Evolutionary conservation across 1,140 invertebrate genomes (phyloP), one percentile per base, ranked within the genome.

Genomic region (Thalassaphorura encarpata): DNA sequence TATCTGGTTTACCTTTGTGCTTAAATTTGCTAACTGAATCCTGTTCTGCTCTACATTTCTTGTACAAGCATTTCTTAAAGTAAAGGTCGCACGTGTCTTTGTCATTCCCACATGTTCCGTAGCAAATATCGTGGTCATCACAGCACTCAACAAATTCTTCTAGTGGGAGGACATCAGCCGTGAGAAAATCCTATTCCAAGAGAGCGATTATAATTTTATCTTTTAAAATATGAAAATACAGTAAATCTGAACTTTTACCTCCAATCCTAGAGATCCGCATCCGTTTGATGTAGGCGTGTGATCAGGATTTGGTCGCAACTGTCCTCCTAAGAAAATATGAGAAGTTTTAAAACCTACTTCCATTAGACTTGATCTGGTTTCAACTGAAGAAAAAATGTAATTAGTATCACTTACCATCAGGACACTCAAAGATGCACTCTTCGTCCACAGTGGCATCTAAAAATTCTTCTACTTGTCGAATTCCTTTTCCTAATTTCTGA

Each of bases 11-110:
- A 66, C 60, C 51, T 51, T 65, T 63, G 33, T 62, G 27, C 24
- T 57, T 33, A 13, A 64, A 26, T 40, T 56, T 63, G 52, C 16
- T 52, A 15, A 36, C 36, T 8, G 45, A 52, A 19, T 56, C 61
- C 52, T 56, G 60, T 28, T 51, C 56, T 50, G 18, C 5, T 74
- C 76, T 82, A 73, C 89, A 93, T 56, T 86, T 82, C 67, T 77
- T 81, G 62, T 89, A 89, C 0, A 94, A 72, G 67, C 89, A 94
- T 61, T 80, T 76, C 67, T 89, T 88, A 67, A 93, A 93, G 28
- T 84, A 80, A 42, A 87, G 69, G 72, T 94, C 89, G 73, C 89
- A 94, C 1, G 82, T 73, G 68, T 90, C 87, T 70, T 89, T 91
- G 45, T 86, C 82, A 28, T 72, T 78, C 61, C 86, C 87, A 68